Conservation (phyloP, 2,888 invertebrate genomes). For the Syrphus vitripennis region DNA sequence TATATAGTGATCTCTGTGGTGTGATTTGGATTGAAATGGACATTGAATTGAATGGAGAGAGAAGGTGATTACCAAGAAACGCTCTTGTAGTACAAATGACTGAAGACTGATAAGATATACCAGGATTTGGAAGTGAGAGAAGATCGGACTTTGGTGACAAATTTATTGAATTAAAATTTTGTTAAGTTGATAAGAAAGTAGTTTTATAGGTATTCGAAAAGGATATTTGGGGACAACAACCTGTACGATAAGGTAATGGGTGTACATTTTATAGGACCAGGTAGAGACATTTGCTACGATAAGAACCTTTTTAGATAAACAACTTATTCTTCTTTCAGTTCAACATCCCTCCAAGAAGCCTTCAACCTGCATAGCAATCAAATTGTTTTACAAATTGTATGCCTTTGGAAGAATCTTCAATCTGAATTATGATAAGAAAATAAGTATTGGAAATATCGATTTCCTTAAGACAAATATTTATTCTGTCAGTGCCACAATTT, state of each 20-base stretch:
- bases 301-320: neutral
- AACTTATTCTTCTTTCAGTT: no score
- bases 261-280: neutral
- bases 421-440: neutral
- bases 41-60: conserved; percentile 15
- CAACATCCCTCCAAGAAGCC: no score
- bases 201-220: neutral
- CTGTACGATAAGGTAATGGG: neutral
- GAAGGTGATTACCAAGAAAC: conserved; percentile 66
- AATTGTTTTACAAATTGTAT: neutral
- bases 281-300: neutral
- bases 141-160: conserved; percentile 51
- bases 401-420: neutral
- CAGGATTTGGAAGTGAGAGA: neutral
- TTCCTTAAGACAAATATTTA: neutral
- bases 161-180: conserved; percentile 64
- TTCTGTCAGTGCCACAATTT: neutral
- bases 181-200: conserved; percentile 46
- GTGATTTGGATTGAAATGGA: conserved; percentile 44
- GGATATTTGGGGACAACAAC: neutral
- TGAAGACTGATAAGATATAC: conserved; percentile 57
- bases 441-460: neutral
- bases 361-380: neutral
- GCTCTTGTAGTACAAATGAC: conserved; percentile 70
- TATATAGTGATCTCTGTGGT: conserved; percentile 43